phyloP scores from a whole-genome alignment of 2,888 invertebrate species.

The Plutella xylostella region DNA sequence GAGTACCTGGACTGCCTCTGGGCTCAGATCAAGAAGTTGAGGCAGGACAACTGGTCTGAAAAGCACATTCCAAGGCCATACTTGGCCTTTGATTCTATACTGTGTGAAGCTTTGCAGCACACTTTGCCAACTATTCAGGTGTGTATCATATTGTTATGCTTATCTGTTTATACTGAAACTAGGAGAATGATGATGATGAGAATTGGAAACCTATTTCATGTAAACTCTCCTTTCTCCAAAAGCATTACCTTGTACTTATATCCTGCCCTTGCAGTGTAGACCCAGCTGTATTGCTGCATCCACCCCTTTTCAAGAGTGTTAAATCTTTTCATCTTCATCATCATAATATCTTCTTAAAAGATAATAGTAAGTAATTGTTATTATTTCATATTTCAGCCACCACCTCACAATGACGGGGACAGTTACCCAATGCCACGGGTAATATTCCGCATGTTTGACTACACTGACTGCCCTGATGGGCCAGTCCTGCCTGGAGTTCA shows the following conservation, averaged over 20 bases:
- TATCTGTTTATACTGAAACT: too few relatives aligned
- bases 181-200: too few relatives aligned
- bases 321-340: too few relatives aligned
- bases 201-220: too few relatives aligned
- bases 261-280: too few relatives aligned
- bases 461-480: slow-evolving; percentile 97
- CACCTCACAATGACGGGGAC: slow-evolving; percentile 91
- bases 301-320: too few relatives aligned
- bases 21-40: slow-evolving; percentile 84
- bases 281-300: too few relatives aligned
- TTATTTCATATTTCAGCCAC: slow-evolving; percentile 71
- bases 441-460: slow-evolving; percentile 97
- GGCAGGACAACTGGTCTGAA: slow-evolving; percentile 96
- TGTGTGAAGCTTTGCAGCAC: slow-evolving; percentile 97
- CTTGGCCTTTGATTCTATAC: slow-evolving; percentile 92
- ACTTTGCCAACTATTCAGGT: slow-evolving; percentile 86
- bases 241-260: too few relatives aligned
- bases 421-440: slow-evolving; percentile 95
- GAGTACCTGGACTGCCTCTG: slow-evolving; percentile 97
- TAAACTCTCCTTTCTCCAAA: too few relatives aligned
- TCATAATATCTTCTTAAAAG: too few relatives aligned
- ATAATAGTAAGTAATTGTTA: background rate
- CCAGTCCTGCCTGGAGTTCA: slow-evolving; percentile 94
- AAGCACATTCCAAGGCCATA: slow-evolving; percentile 97
- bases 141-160: too few relatives aligned